phyloP scores from a whole-genome alignment of 2,113 vertebrate species.

The Odontophorus gujanensis region DNA sequence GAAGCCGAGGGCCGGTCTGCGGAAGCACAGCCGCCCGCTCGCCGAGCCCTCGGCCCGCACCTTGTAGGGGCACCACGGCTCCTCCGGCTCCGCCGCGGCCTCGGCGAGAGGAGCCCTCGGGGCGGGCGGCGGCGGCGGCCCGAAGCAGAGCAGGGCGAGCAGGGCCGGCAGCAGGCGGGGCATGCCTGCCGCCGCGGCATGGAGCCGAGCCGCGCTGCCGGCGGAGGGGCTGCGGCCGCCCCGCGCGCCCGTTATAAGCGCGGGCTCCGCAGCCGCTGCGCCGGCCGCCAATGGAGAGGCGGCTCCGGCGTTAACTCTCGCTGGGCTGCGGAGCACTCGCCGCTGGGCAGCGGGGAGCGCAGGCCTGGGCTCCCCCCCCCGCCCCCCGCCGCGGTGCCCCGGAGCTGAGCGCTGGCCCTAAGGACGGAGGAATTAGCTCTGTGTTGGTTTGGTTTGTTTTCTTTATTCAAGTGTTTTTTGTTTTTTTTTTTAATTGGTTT shows the following conservation, averaged over 20 bases:
- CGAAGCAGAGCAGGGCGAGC: slow-evolving; percentile 42
- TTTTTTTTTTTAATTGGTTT: not conserved
- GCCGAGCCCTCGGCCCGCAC: slow-evolving; percentile 64
- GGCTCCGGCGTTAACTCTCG: slow-evolving; percentile 52
- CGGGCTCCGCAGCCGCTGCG: slow-evolving; percentile 33
- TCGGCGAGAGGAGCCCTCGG: not conserved
- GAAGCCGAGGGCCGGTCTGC: slow-evolving; percentile 81
- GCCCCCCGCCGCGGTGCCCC: too few relatives aligned
- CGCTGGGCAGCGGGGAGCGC: not conserved
- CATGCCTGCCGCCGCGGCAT: slow-evolving; percentile 45
- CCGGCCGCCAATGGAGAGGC: slow-evolving; percentile 46
- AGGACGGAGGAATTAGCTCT: fast-evolving
- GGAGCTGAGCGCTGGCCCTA: too few relatives aligned
- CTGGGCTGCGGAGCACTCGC: slow-evolving; percentile 36
- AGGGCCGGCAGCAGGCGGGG: not conserved
- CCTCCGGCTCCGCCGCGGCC: not conserved
- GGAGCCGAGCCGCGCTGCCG: not conserved
- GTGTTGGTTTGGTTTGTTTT: fast-evolving
- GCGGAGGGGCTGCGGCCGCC: too few relatives aligned
- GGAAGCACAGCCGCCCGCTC: slow-evolving; percentile 85
- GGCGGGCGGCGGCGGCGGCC: not conserved
- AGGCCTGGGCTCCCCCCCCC: too few relatives aligned
- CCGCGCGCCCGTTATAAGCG: not conserved
- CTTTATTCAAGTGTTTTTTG: too few relatives aligned
- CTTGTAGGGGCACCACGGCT: slow-evolving; percentile 80